Base-by-base conservation (phyloP, 2,113 vertebrate species). In the Nansenia antarctica region DNA sequence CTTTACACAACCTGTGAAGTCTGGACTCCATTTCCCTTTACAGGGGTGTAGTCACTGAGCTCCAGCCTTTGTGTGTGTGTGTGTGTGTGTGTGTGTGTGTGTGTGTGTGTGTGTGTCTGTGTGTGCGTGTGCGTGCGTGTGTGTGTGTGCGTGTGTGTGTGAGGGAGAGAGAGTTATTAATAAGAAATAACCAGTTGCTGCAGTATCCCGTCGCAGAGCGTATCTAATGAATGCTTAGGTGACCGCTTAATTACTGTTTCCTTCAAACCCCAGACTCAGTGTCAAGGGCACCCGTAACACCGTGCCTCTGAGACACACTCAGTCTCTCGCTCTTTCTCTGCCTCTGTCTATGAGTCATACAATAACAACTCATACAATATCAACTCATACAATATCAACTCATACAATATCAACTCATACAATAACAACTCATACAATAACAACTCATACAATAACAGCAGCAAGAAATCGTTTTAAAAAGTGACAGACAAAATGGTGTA, bases 1-100 rank as follows among this genome's bases (percentile, higher is more conserved):
- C 83, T 78, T 85, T 79, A 78, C 58, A 59, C 84, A 47, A 75
- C 73, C 69, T 72, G 57, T 29, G 76, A 80, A 72, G 67, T 77
- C 70, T 65, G 69, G 65, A 77, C 74, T 75, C 60, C 65, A 76
- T 67, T 76, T 20, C 5, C 30, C 49, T 2, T 37, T 39, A 55
- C n/a, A 37, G 49, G 18, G 11, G 15, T 18, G 15, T 14, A 32
- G 27, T 22, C 9, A 27, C 53, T 26, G 53, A 53, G 9, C 20
- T 64, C 15, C 18, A 47, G 3, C 26, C 8, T 15, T 22, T 27
- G 52, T 39, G 65, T 31, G 15, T 31, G 52, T 67, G 49, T 37
- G n/a, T 22, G 52, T 37, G 20, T 55, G 49, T 67, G 59, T 61
- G 59, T 35, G 59, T 61, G 35, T 22, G 32, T 6, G 34, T 45